Evolutionary conservation across 2,888 invertebrate genomes (phyloP), one percentile per base, ranked within the genome.

Genomic region (Hypena proboscidalis): DNA sequence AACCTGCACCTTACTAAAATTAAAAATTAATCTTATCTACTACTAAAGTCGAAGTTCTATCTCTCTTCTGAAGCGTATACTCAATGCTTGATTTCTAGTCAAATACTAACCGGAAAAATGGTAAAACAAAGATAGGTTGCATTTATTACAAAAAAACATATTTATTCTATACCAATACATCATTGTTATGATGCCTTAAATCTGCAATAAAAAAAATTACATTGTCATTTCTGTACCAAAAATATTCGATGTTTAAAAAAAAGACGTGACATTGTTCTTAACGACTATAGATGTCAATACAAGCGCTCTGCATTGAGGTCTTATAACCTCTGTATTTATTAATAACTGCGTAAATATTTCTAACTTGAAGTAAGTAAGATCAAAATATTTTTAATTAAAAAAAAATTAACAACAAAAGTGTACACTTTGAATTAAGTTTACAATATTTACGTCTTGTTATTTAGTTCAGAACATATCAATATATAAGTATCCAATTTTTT

Each of bases 1-100:
- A n/a, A n/a, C n/a, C n/a, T n/a, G n/a, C n/a, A n/a, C n/a, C n/a
- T n/a, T n/a, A n/a, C n/a, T n/a, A n/a, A n/a, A n/a, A n/a, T n/a
- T n/a, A n/a, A n/a, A n/a, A n/a, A n/a, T n/a, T n/a, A n/a, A 14
- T 29, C 29, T 8, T 17, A 5, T 17, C 2, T 21, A 13, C 30
- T 23, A 30, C 33, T 45, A 25, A 30, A 34, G 49, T 37, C 40
- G 3, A 44, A 41, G 38, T 42, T 22, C 9, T 11, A 7, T 27
- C 39, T 25, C 20, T 46, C 41, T 23, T 42, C 38, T 32, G 31
- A 48, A 55, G 45, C 26, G 44, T 58, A 62, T 68, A 64, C 54
- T 61, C 54, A 44, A 65, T 59, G 58, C 66, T 65, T 58, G 42
- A 6, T 51, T 61, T 77, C 77, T 78, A 77, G 76, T 77, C 78